Evolutionary conservation across 2,888 invertebrate species (phyloP), one percentile per base, ranked within the genome.

Genomic region (Cephus nigrinus): DNA sequence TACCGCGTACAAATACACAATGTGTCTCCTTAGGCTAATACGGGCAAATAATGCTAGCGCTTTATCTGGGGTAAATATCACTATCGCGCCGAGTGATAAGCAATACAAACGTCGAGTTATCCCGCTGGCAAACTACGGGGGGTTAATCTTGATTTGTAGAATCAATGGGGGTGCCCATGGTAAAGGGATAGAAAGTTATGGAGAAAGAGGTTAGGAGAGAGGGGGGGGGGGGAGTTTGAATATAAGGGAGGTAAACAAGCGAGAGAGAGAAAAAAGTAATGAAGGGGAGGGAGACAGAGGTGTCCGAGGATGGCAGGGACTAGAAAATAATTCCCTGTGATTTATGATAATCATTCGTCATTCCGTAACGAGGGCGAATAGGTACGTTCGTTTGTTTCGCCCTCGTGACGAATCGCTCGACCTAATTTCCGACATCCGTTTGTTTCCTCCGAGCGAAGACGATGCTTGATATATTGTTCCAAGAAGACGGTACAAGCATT

Each of bases 11-110:
- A 82, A 77, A 85, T 80, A 86, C 79, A 79, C 71, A 80, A 81
- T 82, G 82, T 84, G 81, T 84, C 30, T 78, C 81, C 83, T 83
- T 78, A 80, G 81, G 81, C 82, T 83, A 84, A 85, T 82, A 82
- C 83, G 78, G 79, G 82, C 84, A 86, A 85, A 87, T 84, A 84
- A 84, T 83, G 82, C 75, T 76, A 81, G 73, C 75, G 81, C 83
- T 81, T 87, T 88, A 87, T 88, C 86, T 82, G 76, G 79, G 76
- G 83, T 82, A 87, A 87, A 87, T 86, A 88, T 88, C 86, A 87
- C 84, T 86, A 88, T 88, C 87, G 84, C 74, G 73, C 72, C 68
- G 35, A 32, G 69, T 72, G 82, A 83, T 84, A 82, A 84, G 82
- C 79, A 80, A 82, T 79, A 76, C 81, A 80, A 81, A 80, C 81